Evolutionary conservation across 2,888 invertebrate species (phyloP), one percentile per base, ranked within the genome.

Genomic region (Napeogenes inachia): DNA sequence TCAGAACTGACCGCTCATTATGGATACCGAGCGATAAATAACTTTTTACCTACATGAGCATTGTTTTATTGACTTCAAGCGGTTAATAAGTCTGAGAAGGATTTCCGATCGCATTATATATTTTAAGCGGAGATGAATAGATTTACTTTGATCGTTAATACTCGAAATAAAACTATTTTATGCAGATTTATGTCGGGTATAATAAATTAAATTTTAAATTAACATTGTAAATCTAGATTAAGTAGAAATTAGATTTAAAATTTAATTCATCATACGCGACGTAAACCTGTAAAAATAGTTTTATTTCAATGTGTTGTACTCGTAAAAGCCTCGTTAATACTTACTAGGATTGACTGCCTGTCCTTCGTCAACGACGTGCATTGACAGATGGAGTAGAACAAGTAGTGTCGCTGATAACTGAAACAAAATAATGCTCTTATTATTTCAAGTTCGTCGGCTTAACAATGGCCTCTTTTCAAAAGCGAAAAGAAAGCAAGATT

Each of bases 341-440:
- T 87, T 71, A 90, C 89, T 89, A 35, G 89, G 89, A 68, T 89
- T 89, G 32, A 90, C 84, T n/a, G 89, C 89, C 69, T 87, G 82
- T 2, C 89, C 88, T 68, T 89, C 89, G 62, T 90, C 87, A 66
- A 89, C 86, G 56, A 87, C 88, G 69, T 89, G 82, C 82, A 89
- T 87, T 64, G 87, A 84, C 47, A 89, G 79, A 70, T 87, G 89
- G 60, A 90, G 80, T 54, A 90, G 74, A 75, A 89, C 85, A 76
- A 90, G 81, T 74, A 90, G 72, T 55, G 84, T 82, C 63, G 89
- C 88, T 72, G 89, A 89, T 76, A 90, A 78, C 89, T 90, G 88
- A 21, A 89, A 89, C 78, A 85, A 82, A 59, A 32, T 30, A 54
- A 30, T 57, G 54, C 42, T 53, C 46, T 54, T 13, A 33, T 35